phyloP scores from a whole-genome alignment of 2,888 invertebrate species.

The Argyresthia goedartella region DNA sequence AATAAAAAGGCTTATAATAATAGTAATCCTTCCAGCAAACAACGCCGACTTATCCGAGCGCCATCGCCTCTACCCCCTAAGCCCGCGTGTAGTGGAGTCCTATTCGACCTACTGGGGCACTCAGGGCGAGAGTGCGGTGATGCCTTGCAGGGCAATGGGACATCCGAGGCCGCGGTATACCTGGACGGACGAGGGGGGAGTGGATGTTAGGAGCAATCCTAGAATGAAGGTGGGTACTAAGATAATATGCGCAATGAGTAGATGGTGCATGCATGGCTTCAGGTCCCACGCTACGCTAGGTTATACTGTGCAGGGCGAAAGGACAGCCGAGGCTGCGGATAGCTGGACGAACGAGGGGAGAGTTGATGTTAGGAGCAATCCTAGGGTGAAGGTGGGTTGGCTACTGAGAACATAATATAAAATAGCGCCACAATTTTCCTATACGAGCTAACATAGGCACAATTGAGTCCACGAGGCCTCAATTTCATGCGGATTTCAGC shows the following conservation, averaged over 20 bases:
- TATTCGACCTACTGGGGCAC: constrained; percentile 69
- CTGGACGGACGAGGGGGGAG: constrained; percentile 75
- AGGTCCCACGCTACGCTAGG: too few relatives aligned
- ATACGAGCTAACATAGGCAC: too few relatives aligned
- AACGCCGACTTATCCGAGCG: constrained; percentile 40
- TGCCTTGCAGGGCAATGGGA: constrained; percentile 79
- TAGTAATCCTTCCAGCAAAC: constrained; percentile 5
- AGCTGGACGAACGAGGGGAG: constrained; percentile 76
- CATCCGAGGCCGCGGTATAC: constrained; percentile 75
- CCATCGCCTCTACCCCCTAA: constrained; percentile 47
- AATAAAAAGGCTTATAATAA: too few relatives aligned
- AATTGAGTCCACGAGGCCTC: too few relatives aligned
- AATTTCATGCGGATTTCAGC: too few relatives aligned
- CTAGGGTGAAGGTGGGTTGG: constrained; percentile 69
- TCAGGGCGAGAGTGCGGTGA: constrained; percentile 73
- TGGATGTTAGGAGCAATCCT: constrained; percentile 55
- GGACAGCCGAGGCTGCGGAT: constrained; percentile 77
- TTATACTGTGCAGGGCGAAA: constrained; percentile 77
- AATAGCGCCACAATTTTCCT: too few relatives aligned
- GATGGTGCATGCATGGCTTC: too few relatives aligned
- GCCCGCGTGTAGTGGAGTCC: constrained; percentile 64
- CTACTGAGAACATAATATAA: too few relatives aligned
- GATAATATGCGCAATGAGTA: too few relatives aligned
- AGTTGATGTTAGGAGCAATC: constrained; percentile 54
- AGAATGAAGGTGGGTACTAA: constrained; percentile 60